Evolutionary conservation across 2,888 invertebrate genomes (phyloP), one percentile per base, ranked within the genome.

Genomic region (Hermaeophaga mercurialis): DNA sequence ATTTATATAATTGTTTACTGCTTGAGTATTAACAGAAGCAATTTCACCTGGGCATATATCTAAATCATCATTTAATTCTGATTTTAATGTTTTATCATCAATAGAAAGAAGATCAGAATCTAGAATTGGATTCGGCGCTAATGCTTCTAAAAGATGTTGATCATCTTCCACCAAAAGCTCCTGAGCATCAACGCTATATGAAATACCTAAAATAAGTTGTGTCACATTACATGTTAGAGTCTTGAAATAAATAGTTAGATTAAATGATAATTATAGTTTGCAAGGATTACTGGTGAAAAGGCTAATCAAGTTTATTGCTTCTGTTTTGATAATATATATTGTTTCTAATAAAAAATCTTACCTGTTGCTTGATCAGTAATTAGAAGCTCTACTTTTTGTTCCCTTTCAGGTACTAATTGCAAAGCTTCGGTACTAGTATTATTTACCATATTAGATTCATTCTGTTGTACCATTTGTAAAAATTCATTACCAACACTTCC

Each of bases 301-400:
- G n/a, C n/a, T n/a, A n/a, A n/a, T n/a, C n/a, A n/a, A n/a, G n/a
- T n/a, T n/a, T n/a, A n/a, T n/a, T n/a, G n/a, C n/a, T n/a, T n/a
- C n/a, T n/a, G n/a, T n/a, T n/a, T n/a, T n/a, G n/a, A n/a, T n/a
- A n/a, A n/a, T n/a, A n/a, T n/a, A n/a, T n/a, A n/a, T n/a, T n/a
- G n/a, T n/a, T n/a, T n/a, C n/a, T n/a, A n/a, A n/a, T n/a, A n/a
- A 6, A 24, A 24, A 17, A 18, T 47, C 31, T 38, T 59, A 64
- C 68, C 77, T 54, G 78, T 77, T 50, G 70, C 70, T 61, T 77
- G 75, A 66, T 79, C 77, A 7, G 78, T 78, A 52, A 79, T 78
- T 46, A 79, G 65, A 55, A 79, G 68, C 66, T 77, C 76, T 15
- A 77, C 78, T 59, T 74, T 74, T 61, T 75, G 73, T 56, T 74